Conservation (phyloP, 2,888 invertebrate genomes). For the Lottia scabra region DNA sequence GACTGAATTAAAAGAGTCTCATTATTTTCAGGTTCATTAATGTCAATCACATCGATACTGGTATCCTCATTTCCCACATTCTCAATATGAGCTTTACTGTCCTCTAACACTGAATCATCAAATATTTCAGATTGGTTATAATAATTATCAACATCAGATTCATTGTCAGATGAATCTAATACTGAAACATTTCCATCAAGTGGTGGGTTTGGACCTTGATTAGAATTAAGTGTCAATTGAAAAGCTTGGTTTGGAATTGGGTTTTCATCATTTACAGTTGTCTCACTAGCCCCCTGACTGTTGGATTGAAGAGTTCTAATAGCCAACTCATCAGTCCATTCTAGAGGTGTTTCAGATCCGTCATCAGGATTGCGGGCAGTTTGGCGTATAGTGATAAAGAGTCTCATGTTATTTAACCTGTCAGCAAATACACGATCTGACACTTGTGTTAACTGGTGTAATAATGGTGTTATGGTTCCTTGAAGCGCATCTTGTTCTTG, state of each 20-base stretch:
- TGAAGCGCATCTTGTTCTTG: not conserved
- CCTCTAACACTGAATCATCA: not conserved
- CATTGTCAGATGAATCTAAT: not conserved
- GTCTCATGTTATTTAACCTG: not conserved
- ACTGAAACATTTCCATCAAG: not conserved
- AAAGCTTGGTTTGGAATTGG: not conserved
- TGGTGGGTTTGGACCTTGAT: not conserved
- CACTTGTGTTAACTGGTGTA: slow-evolving; percentile 3
- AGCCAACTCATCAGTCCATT: slow-evolving; percentile 1
- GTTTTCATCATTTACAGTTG: not conserved
- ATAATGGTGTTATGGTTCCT: slow-evolving; percentile 5
- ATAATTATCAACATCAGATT: not conserved
- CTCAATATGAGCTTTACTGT: not conserved
- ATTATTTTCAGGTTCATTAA: not conserved
- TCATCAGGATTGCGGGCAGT: not conserved
- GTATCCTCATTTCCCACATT: not conserved
- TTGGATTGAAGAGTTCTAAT: not conserved
- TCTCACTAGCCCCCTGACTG: not conserved
- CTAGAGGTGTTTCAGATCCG: not conserved
- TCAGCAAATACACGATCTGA: slow-evolving; percentile 9
- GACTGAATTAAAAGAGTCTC: not conserved
- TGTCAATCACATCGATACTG: not conserved
- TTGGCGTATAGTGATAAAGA: not conserved
- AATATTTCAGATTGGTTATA: not conserved
- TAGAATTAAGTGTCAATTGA: not conserved